phyloP scores from a whole-genome alignment of 2,888 invertebrate species.

The Parnassius apollo region DNA sequence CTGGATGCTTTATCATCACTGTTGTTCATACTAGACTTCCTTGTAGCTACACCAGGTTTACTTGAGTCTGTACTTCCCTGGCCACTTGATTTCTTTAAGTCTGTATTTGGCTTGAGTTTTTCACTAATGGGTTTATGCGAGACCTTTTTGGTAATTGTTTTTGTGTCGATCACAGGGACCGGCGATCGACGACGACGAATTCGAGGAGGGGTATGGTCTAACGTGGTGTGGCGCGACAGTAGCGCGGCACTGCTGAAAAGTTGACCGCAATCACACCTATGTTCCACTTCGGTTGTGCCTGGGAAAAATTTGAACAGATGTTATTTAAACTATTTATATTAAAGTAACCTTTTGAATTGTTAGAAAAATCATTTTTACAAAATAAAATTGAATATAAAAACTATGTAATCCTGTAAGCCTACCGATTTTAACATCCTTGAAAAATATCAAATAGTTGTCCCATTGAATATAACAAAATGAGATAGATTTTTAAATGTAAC shows the following conservation, averaged over 20 bases:
- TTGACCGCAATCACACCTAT: constrained; percentile 77
- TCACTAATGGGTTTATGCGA: constrained; percentile 34
- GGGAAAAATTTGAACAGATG: constrained; percentile 6
- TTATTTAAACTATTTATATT: no score
- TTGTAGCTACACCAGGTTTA: constrained; percentile 33
- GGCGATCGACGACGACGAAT: constrained; percentile 64
- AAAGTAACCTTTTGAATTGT: no score
- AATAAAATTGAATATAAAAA: no score
- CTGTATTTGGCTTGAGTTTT: constrained; percentile 38
- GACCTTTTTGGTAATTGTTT: constrained; percentile 15
- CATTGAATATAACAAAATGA: no score
- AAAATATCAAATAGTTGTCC: no score
- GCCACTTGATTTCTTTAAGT: neutral
- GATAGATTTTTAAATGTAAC: no score
- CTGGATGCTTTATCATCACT: constrained; percentile 36
- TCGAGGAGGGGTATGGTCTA: constrained; percentile 77
- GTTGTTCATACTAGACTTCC: constrained; percentile 42
- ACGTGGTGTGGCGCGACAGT: constrained; percentile 63
- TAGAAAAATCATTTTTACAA: no score
- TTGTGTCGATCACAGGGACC: constrained; percentile 37
- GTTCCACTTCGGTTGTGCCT: constrained; percentile 61
- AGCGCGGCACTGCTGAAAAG: constrained; percentile 70
- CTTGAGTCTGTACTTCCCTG: constrained; percentile 14
- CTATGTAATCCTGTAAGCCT: no score
- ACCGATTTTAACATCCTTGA: no score